Percentiles rank a stretch among this genome's conserved stretches.
Conservation (phyloP, 1,140 invertebrate species). For the Campoletis sonorensis region DNA sequence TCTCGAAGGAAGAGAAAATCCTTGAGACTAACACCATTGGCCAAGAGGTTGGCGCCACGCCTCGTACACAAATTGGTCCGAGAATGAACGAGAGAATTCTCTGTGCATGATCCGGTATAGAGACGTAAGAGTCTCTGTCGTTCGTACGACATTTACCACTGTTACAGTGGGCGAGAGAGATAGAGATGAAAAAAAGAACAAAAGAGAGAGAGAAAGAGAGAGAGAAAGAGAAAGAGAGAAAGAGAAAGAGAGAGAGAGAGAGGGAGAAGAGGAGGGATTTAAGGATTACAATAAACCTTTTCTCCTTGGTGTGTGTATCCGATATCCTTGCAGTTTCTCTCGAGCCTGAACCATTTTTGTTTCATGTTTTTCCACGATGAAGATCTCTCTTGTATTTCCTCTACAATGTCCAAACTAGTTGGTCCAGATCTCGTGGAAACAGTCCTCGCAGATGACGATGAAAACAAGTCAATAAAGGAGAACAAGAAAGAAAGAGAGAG, state of each 20-base stretch:
- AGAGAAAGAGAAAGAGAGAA: background rate
- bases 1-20: background rate
- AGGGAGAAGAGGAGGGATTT: background rate
- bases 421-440: background rate
- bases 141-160: conserved; percentile 41
- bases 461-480: conserved; percentile 22
- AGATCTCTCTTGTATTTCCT: background rate
- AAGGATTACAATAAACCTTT: conserved; percentile 41
- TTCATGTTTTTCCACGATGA: conserved; percentile 12
- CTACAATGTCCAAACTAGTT: conserved; percentile 14
- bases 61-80: conserved; percentile 42
- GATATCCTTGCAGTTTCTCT: background rate
- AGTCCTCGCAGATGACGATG: background rate
- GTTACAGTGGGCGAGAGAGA: conserved; percentile 38
- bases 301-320: background rate
- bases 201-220: conserved; percentile 16
- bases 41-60: conserved; percentile 35
- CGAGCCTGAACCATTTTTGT: background rate
- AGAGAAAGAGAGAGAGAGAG: background rate
- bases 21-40: conserved; percentile 3
- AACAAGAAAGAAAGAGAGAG: background rate
- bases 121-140: conserved; percentile 40
- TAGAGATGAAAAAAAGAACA: background rate
- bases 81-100: background rate
- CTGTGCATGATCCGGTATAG: conserved; percentile 7